Evolutionary conservation across 92 coral and sea anemone species (phyloP), one percentile per base, ranked within the genome.

Genomic region (Zoanthus sociatus): DNA sequence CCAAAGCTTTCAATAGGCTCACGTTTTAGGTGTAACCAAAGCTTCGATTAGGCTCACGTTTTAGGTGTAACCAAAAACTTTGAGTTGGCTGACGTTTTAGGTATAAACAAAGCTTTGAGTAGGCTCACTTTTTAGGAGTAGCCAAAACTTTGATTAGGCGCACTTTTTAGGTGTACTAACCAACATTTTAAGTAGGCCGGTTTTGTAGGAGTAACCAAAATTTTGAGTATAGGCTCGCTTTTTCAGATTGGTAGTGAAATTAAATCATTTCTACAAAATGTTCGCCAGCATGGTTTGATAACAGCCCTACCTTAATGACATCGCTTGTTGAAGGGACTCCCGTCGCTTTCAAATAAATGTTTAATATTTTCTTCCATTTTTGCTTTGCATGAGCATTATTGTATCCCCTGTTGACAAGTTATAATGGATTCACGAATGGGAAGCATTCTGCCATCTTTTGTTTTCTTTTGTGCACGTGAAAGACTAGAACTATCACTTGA

Each of bases 171-270:
- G 26, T 26, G 26, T 26, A 26, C 26, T 26, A 26, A 37, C 42
- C 42, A 37, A 37, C 0, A 37, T 4, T 37, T 37, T 79, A 87
- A 42, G 66, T 47, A 21, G 82, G 90, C 13, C 53, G 76, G 44
- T 74, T 68, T 79, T 68, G 26, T 11, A 84, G 64, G 42, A 48
- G 69, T 37, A 44, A 87, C 87, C 79, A 81, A 21, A 87, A 87
- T 50, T 87, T 50, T 5, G 42, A 37, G 42, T 37, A n/a, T n/a
- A 2, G 42, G 42, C 42, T 50, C 55, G 3, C 55, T 0, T 37
- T 37, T 37, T 53, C 7, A 53, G 15, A 53, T 53, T 1, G 7
- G 58, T 53, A 53, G 42, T 37, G 2, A 37, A 37, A 37, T 37
- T 37, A 4, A 37, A 4, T 37, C 42, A 37, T 53, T 14, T 9